Base-by-base conservation (phyloP, 2,888 invertebrate genomes). In the Ormyrus thymus region DNA sequence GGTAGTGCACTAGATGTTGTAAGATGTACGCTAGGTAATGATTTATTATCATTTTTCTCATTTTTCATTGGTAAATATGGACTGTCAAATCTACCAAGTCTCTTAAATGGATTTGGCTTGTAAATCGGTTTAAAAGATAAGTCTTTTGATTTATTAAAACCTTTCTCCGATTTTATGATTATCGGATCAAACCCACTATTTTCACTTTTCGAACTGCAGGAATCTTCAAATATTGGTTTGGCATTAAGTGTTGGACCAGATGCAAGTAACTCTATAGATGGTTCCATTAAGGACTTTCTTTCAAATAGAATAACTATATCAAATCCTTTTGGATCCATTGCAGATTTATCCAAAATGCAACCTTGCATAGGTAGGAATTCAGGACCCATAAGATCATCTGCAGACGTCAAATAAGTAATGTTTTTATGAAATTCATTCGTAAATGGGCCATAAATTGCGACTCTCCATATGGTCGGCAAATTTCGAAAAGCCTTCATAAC, bases 271-370 rank as follows among this genome's bases (percentile, higher is more conserved):
- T 78, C 65, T 71, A 81, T 15, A 9, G 59, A 48, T 56, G 77
- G 59, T 13, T 74, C 74, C 53, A 81, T 71, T 0, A 79, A 51
- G 13, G 74, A 71, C 53, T 79, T 74, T 51, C 81, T 79, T 72
- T 81, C 81, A 75, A 81, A 79, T 29, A 81, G 11, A 66, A 82
- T 58, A 64, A 83, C 61, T 46, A 81, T 46, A 76, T 82, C n/a
- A 62, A 71, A 80, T 72, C 78, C 65, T 64, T 81, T 9, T 76
- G 78, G 11, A 58, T 76, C 13, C 15, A 76, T 53, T 48, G 81
- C 79, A 53, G 65, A 77, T 61, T 77, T 81, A 50, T 79, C 79
- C 7, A 81, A 46, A 7, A 81, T 69, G n/a, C 81, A 75, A 43
- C 70, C 59, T 56, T 61, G 65, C 79, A 75, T 79, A 1, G 81